Evolutionary conservation across 2,797 vertebrate species (phyloP).

Genomic region (Pachyuromys duprasi): DNA sequence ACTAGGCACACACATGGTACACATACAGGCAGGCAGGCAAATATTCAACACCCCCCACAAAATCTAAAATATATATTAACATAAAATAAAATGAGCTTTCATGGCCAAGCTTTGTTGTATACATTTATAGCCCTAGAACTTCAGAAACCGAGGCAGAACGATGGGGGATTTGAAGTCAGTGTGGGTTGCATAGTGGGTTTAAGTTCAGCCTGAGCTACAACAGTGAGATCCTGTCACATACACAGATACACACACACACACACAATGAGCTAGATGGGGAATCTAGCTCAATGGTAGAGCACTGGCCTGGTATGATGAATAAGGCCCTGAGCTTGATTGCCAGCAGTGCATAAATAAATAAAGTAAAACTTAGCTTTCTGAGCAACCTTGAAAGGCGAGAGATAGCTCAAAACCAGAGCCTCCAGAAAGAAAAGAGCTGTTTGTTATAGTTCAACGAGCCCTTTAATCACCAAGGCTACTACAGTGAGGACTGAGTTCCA

Average conservation of each 20-base stretch:
- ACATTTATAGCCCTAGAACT: background rate
- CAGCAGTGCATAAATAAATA: background rate
- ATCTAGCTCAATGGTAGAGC: background rate
- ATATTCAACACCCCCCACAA: background rate
- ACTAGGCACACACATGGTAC: background rate
- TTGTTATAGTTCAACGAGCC: background rate
- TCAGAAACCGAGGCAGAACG: too few species aligned
- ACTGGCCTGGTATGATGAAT: background rate
- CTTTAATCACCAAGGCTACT: background rate
- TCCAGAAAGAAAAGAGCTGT: background rate
- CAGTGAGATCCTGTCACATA: background rate
- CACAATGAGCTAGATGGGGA: background rate
- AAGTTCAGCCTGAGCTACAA: background rate
- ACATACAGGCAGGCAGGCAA: background rate
- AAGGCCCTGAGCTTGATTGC: background rate
- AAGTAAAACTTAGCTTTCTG: conserved; percentile 10
- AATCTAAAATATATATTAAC: background rate
- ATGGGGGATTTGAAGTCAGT: background rate
- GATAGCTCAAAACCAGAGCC: background rate
- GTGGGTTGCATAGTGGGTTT: background rate
- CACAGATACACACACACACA: background rate
- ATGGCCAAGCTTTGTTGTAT: background rate
- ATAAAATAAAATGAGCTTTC: background rate
- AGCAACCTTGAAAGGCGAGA: conserved; percentile 4
- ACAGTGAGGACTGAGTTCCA: background rate